Evolutionary conservation across 2,888 invertebrate species (phyloP), one percentile per base, ranked within the genome.

Genomic region (Catocala nupta): DNA sequence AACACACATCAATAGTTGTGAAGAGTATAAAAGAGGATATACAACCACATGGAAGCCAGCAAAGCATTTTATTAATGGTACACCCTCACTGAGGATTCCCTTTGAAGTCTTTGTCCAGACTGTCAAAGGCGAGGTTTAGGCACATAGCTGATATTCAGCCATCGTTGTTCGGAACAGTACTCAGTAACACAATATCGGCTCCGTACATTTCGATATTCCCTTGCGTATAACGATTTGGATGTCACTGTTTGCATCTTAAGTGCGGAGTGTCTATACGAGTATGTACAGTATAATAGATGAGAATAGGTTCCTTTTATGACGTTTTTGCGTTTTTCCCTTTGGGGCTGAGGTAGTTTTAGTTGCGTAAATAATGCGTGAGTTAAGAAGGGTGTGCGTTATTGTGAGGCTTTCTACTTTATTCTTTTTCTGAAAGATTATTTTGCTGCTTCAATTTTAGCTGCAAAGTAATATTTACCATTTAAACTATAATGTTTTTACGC

Each of bases 171-270:
- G 70, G 75, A 76, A 77, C 71, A 73, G 71, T 75, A 66, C 62
- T 75, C 77, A 73, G 77, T 87, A 88, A 88, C 86, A 81, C 81
- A 86, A 89, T 88, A 86, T 82, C 81, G 81, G 77, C 77, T 73
- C 81, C 71, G 82, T 81, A 85, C 80, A 78, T 81, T 77, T 64
- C 69, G 68, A 64, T 73, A 66, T 69, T 85, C 90, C 87, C 88
- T 52, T 12, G 83, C 81, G 89, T 72, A 77, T 84, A 79, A 75
- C 82, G 81, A 83, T 86, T 86, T 82, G 83, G 78, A 83, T 83
- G 84, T 81, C 84, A 83, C 83, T 84, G 91, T 90, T 90, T 91
- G 90, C 90, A 91, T 92, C 87, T 86, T 86, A 90, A 91, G 82
- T 87, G 84, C 81, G 83, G 78, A 77, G 72, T 69, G 60, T 74